Conservation (phyloP, 2,888 invertebrate species). For the Buathra laborator region DNA sequence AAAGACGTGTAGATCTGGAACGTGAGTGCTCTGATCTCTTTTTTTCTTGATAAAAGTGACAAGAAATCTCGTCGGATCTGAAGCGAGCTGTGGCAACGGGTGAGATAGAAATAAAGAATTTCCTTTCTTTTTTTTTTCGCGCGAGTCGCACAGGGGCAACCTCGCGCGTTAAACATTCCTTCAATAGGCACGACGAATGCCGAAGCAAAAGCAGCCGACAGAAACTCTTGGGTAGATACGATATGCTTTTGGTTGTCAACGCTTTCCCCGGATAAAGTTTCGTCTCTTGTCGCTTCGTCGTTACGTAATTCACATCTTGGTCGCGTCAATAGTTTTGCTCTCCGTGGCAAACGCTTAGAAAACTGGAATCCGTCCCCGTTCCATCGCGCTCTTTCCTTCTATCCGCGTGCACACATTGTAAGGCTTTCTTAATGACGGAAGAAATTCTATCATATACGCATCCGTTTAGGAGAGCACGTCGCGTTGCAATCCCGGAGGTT, state of each 20-base stretch:
- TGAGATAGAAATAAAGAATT: conserved; percentile 53
- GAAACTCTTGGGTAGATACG: conserved; percentile 66
- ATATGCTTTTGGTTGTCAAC: conserved; percentile 59
- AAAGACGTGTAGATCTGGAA: neutral
- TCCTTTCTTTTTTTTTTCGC: conserved; percentile 49
- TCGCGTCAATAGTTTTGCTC: conserved; percentile 69
- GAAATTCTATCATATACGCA: conserved; percentile 84
- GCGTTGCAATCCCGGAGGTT: conserved; percentile 67
- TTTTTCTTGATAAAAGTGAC: conserved; percentile 46
- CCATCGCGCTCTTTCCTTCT: conserved; percentile 44
- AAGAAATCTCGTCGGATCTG: conserved; percentile 77
- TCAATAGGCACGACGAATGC: conserved; percentile 77
- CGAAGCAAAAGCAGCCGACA: conserved; percentile 45
- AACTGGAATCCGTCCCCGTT: conserved; percentile 53
- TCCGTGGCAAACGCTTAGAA: conserved; percentile 69
- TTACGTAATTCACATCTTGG: conserved; percentile 56
- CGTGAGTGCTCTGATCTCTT: neutral
- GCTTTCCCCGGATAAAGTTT: conserved; percentile 54
- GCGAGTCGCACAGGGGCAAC: conserved; percentile 57
- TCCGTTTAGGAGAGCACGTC: conserved; percentile 82
- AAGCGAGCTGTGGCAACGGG: conserved; percentile 76
- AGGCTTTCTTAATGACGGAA: conserved; percentile 85
- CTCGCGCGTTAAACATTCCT: conserved; percentile 78
- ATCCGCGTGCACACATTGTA: conserved; percentile 77
- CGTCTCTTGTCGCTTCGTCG: conserved; percentile 55